Base-by-base conservation (phyloP, 2,113 vertebrate species). In the Thalassoma bifasciatum region DNA sequence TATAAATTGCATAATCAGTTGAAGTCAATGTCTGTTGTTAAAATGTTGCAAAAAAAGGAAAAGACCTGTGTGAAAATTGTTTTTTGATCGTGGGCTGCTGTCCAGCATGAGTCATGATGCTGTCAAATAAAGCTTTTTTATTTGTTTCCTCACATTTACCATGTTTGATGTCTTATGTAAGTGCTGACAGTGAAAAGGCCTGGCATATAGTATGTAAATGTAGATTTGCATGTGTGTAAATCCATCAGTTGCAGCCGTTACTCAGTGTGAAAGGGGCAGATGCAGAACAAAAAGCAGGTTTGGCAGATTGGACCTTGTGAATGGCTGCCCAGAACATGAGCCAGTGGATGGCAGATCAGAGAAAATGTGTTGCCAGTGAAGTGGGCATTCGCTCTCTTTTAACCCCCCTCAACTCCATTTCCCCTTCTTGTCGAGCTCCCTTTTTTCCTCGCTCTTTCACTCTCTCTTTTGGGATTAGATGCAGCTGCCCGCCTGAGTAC, bases 301-400 rank as follows among this genome's bases (percentile, higher is more conserved):
- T 83, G 82, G 75, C 54, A 11, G 67, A 17, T 60, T 52, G 40
- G 58, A 51, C 37, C 78, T 60, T 78, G 64, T 72, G 66, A 77
- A 80, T n/a, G 53, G 51, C 60, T 64, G 30, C 26, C 69, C n/a
- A 34, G n/a, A 62, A 53, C 64, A 47, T n/a, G 68, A 80, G 83
- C 89, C 85, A 86, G 34, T 36, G 67, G 79, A 75, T 8, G 24
- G 66, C 23, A 73, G 71, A 83, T 76, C 79, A 83, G 56, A 80
- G 34, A 26, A 66, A 74, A 47, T 17, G 71, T 84, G 63, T 26
- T 80, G 72, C 85, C 80, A 85, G 77, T 59, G 67, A 84, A 67
- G 70, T 58, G 60, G 66, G 58, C 62, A 64, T 63, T 53, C 16
- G 0, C 21, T 56, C 56, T 66, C 40, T 64, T 53, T 73, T 40